Percentiles rank a stretch among this genome's conserved stretches.
Conservation (phyloP, 2,797 vertebrate genomes). For the Leucoraja ocellata region DNA sequence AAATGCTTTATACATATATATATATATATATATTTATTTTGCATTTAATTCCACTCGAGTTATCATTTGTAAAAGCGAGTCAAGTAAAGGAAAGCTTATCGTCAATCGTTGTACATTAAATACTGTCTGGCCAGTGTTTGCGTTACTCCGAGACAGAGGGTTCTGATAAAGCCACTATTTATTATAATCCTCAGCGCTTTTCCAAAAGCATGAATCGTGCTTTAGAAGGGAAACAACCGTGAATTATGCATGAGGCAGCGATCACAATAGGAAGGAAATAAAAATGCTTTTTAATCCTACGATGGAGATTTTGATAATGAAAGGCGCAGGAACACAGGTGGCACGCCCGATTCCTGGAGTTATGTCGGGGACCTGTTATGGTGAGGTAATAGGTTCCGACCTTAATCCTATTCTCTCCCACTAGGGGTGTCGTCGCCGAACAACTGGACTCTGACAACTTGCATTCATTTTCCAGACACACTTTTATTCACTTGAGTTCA, state of each 20-base stretch:
- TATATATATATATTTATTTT: too few species aligned
- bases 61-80: not conserved
- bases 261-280: not conserved
- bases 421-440: too few species aligned
- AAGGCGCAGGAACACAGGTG: not conserved
- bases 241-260: not conserved
- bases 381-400: not conserved
- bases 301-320: not conserved
- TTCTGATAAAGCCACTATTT: not conserved
- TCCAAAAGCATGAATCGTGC: not conserved
- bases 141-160: not conserved
- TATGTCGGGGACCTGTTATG: not conserved
- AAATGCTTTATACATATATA: not conserved
- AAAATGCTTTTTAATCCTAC: not conserved
- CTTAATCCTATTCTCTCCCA: not conserved
- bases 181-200: not conserved
- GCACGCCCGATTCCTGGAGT: not conserved
- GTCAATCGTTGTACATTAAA: not conserved
- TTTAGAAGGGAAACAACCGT: not conserved
- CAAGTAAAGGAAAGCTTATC: not conserved
- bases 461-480: too few species aligned
- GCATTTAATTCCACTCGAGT: not conserved
- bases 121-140: not conserved
- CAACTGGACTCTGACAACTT: too few species aligned
- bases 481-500: too few species aligned